Percentiles rank a stretch among this genome's conserved stretches.
Evolutionary conservation across 1,140 invertebrate species (phyloP).

Genomic region (Panulirus ornatus): DNA sequence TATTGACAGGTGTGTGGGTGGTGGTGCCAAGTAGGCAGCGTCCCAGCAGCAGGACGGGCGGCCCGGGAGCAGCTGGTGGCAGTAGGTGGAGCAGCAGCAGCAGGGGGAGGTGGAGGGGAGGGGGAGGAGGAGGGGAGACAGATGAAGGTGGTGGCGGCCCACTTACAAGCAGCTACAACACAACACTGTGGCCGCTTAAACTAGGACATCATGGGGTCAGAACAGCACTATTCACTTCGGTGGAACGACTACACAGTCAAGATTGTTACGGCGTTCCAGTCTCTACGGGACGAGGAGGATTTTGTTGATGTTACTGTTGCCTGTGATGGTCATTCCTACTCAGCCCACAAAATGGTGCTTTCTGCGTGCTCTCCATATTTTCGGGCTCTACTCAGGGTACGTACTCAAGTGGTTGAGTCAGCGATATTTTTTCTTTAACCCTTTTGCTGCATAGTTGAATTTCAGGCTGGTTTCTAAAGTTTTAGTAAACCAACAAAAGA

Average conservation of each 20-base stretch:
- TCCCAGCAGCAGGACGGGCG: constrained; percentile 62
- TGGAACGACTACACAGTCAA: constrained; percentile 89
- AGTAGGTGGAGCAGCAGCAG: constrained; percentile 52
- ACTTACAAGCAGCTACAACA: constrained; percentile 3
- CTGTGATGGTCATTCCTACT: constrained; percentile 86
- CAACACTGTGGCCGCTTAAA: not conserved
- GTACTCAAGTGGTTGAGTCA: not conserved
- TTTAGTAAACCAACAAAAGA: too few relatives aligned
- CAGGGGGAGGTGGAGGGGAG: constrained; percentile 55
- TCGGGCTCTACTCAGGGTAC: constrained; percentile 76
- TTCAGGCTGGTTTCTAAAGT: too few relatives aligned
- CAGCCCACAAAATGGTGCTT: constrained; percentile 90
- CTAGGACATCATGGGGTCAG: constrained; percentile 69
- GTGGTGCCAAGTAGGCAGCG: constrained; percentile 70
- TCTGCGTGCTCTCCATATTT: constrained; percentile 91
- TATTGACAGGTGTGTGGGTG: constrained; percentile 69
- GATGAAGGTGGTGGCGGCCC: constrained; percentile 64
- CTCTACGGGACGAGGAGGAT: constrained; percentile 86
- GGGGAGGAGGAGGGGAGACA: constrained; percentile 66
- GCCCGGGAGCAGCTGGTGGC: constrained; percentile 65
- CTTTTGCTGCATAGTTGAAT: too few relatives aligned
- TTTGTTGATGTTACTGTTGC: constrained; percentile 91
- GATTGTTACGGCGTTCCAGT: constrained; percentile 87
- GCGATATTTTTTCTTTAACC: too few relatives aligned
- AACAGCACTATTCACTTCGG: constrained; percentile 85